Percentiles rank a stretch among this genome's conserved stretches.
Evolutionary conservation across 2,797 vertebrate species (phyloP).

Genomic region (Pantherophis vulpinus): DNA sequence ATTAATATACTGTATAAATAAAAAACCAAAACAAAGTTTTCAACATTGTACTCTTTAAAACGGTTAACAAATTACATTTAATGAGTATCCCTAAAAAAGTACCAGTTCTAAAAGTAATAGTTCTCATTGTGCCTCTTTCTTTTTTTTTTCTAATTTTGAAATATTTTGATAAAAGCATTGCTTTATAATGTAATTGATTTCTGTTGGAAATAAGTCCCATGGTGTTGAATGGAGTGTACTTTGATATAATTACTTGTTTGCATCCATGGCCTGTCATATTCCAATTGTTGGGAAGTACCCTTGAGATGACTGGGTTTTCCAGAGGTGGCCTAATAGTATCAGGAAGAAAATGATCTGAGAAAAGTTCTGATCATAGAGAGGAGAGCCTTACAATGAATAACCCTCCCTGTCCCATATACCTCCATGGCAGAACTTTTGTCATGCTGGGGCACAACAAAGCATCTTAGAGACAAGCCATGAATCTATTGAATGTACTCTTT

Average conservation of each 20-base stretch:
- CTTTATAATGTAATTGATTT: not conserved
- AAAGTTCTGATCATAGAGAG: not conserved
- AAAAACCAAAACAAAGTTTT: not conserved
- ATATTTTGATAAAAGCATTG: slow-evolving; percentile 28
- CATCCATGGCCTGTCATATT: not conserved
- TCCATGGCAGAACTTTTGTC: not conserved
- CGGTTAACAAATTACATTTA: not conserved
- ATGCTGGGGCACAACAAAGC: not conserved
- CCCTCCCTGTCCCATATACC: not conserved
- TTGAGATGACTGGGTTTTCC: not conserved
- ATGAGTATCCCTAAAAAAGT: not conserved
- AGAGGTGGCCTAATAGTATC: not conserved
- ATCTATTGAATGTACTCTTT: not conserved
- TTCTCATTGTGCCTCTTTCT: not conserved
- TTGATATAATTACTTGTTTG: not conserved
- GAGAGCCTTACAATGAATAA: not conserved
- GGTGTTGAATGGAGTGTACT: not conserved
- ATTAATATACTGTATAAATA: not conserved
- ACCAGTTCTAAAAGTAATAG: not conserved
- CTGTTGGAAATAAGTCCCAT: not conserved
- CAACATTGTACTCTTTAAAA: not conserved
- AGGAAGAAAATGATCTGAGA: not conserved
- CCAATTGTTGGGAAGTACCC: not conserved
- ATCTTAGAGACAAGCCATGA: not conserved
- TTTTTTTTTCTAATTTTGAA: not conserved